Conservation (phyloP, 2,888 invertebrate species). For the Noctua janthina region DNA sequence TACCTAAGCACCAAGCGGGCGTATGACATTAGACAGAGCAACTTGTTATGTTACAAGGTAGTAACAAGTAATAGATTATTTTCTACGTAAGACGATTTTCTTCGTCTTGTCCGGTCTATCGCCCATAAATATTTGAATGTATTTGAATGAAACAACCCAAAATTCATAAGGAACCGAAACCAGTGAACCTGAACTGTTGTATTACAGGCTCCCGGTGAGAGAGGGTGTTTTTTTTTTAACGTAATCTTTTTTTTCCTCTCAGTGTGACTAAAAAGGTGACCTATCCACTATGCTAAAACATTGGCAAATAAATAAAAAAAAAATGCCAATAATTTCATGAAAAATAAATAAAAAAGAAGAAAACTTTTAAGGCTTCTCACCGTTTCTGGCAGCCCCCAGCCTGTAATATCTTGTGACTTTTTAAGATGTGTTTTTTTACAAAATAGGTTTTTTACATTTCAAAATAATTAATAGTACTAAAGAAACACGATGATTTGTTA, state of each 20-base stretch:
- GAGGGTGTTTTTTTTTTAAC: too few relatives aligned
- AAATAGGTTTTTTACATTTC: background rate
- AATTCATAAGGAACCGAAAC: background rate
- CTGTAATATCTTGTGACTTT: background rate
- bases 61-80: background rate
- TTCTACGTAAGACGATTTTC: too few relatives aligned
- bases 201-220: background rate
- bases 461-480: background rate
- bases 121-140: background rate
- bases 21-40: background rate
- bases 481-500: background rate
- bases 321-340: background rate
- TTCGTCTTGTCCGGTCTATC: background rate
- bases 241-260: background rate
- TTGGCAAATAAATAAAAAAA: background rate
- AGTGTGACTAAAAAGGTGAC: background rate
- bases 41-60: background rate
- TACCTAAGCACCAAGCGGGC: too few relatives aligned
- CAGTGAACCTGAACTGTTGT: background rate
- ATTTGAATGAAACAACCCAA: background rate
- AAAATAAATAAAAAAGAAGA: constrained; percentile 1
- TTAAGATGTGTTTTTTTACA: background rate
- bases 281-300: background rate
- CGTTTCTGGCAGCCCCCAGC: background rate
- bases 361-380: background rate